Base-by-base conservation (phyloP, 2,888 invertebrate species). In the Cosmopolites sordidus region DNA sequence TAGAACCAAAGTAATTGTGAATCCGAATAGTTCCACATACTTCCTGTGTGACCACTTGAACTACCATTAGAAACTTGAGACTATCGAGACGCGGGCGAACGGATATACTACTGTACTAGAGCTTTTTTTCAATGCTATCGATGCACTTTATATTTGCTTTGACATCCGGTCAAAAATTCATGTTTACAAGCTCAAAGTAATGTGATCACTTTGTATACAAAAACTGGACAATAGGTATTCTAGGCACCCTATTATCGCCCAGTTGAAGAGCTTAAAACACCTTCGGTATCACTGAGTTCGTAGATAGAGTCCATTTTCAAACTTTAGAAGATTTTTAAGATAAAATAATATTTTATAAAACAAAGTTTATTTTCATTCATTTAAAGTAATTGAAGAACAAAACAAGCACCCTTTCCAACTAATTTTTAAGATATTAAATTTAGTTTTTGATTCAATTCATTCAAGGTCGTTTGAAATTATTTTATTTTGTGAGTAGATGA, bases 131-230 rank as follows among this genome's bases (percentile, higher is more conserved):
- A 47, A 55, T 50, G 51, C 43, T 41, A 48, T 51, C 56, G 54
- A 56, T 52, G 51, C 51, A 47, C 48, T 48, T 49, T 51, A 51
- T 56, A 55, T 58, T 54, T 44, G 45, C 49, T 55, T 55, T 59
- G 55, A 63, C 60, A 59, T 66, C 66, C 66, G 66, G 66, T 66
- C 66, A 66, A 61, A 59, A 50, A 60, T 60, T 55, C 58, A 38
- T 51, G 51, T 58, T 50, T 56, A 54, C 54, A 51, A 46, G 44
- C 39, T 47, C 51, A 45, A 43, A 47, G 66, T 59, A 66, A 66
- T 56, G 42, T 47, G 64, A 66, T 64, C 59, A 50, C 42, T 54
- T 62, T 60, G 66, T 64, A 65, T 63, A 65, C 61, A 66, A 64
- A 62, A 58, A 62, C 51, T 60, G 62, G 60, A 66, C 66, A 66